These are phyloP conservation scores for Limonius californicus DNA, from an alignment of 1,140 invertebrate species.

Conservation along the genomic window DNA sequence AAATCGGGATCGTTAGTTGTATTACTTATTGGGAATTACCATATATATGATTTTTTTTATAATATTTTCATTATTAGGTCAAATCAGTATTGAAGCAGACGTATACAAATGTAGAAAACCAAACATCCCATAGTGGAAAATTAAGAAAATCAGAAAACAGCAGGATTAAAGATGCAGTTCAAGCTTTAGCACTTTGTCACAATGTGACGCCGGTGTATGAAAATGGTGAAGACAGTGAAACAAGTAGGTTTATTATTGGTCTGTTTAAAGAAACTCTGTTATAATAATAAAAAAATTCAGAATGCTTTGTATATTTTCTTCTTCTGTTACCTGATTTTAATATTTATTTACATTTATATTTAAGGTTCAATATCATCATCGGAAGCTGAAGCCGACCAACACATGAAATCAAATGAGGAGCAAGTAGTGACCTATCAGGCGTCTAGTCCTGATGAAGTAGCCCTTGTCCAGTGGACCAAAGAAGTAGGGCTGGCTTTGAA, in stretches of 20 bases:
- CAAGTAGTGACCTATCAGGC: constrained; percentile 64
- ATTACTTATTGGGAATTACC: not conserved
- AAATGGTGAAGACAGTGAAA: constrained; percentile 49
- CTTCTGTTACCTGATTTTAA: no score
- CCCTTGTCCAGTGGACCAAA: constrained; percentile 74
- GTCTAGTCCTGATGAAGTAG: constrained; percentile 95
- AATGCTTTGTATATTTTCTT: no score
- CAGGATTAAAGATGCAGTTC: constrained; percentile 85
- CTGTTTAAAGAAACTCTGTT: no score
- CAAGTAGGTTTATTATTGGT: constrained; percentile 31
- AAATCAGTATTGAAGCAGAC: constrained; percentile 13
- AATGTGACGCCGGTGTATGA: constrained; percentile 99
- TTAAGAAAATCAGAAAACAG: constrained; percentile 64
- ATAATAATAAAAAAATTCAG: no score
- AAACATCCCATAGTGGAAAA: constrained; percentile 26
- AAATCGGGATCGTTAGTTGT: no score
- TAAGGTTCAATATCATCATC: constrained; percentile 57
- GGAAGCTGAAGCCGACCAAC: constrained; percentile 66
- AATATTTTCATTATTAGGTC: not conserved
- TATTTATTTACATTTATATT: not conserved
- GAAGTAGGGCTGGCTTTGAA: constrained; percentile 77
- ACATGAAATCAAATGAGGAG: constrained; percentile 47
- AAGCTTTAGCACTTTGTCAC: constrained; percentile 94
- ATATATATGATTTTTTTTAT: constrained; percentile 2
- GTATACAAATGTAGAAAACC: constrained; percentile 13